Conservation (phyloP, 1,140 invertebrate species). For the Epicauta chinensis region DNA sequence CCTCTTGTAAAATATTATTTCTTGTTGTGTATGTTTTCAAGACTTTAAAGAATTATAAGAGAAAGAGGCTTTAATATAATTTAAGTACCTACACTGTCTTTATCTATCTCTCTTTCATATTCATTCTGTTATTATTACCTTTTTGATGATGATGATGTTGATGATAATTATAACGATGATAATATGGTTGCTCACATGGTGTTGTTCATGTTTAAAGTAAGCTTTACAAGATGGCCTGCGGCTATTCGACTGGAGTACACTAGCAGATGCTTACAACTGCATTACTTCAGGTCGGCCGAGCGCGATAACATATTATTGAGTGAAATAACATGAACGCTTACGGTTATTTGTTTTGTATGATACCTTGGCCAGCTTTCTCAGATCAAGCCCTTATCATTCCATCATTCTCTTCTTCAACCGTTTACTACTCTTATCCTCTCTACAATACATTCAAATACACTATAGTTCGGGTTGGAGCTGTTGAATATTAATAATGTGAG, state of each 20-base stretch:
- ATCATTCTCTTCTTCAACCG: slow-evolving; percentile 3
- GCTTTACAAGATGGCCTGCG: slow-evolving; percentile 24
- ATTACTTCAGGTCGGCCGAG: slow-evolving; percentile 36
- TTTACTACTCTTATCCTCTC: not conserved
- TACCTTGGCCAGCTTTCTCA: slow-evolving; percentile 20
- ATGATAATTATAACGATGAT: too few species aligned
- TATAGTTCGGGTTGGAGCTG: slow-evolving; percentile 1
- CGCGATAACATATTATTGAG: slow-evolving; percentile 40
- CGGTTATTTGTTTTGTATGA: slow-evolving; percentile 28
- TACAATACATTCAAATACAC: slow-evolving; percentile 10
- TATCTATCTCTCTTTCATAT: too few species aligned
- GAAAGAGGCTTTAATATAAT: too few species aligned
- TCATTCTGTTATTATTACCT: too few species aligned
- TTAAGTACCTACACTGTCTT: too few species aligned
- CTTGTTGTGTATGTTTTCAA: slow-evolving; percentile 18
- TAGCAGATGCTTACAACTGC: slow-evolving; percentile 35
- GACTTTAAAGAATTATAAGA: too few species aligned
- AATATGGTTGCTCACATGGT: not conserved
- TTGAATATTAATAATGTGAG: slow-evolving; percentile 17
- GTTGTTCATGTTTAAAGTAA: slow-evolving; percentile 8
- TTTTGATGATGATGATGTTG: too few species aligned
- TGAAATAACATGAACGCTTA: slow-evolving; percentile 33
- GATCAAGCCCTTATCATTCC: not conserved
- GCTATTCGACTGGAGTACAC: slow-evolving; percentile 27
- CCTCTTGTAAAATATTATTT: slow-evolving; percentile 30